Base-by-base conservation (phyloP, 1,140 invertebrate species). In the Ruditapes philippinarum region DNA sequence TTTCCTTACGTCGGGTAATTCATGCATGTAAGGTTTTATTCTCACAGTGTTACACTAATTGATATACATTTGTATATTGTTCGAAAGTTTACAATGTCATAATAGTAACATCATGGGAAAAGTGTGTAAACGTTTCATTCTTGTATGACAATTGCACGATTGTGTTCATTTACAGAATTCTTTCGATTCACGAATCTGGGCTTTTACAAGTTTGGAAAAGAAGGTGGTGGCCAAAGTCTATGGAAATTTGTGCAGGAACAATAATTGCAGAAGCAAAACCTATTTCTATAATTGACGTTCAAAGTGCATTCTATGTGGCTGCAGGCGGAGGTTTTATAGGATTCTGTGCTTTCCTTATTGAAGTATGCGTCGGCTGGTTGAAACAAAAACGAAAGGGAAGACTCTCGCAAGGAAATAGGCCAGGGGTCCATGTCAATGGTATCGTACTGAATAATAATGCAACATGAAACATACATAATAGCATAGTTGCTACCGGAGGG, bases 151-250 rank as follows among this genome's bases (percentile, higher is more conserved):
- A n/a, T n/a, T n/a, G n/a, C n/a, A 33, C 36, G 5, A 11, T 74
- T 25, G 38, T 74, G 33, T 42, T 74, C 22, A 17, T 74, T 60
- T 62, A 25, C 54, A 87, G 84, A 79, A 87, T 87, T 51, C 22
- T 87, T 0, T 62, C 73, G 4, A 87, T 87, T n/a, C 73, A 87
- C 36, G 84, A 87, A 51, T 87, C 84, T 14, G 84, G 84, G 28
- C 31, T n/a, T 0, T 31, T 87, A 19, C 84, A 78, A 45, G 84
- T 87, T 12, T 87, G 84, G 84, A 78, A 87, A 28, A 78, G 74
- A 68, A 33, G 45, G 14, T 87, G 84, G 84, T n/a, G 84, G 84
- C 70, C 84, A 9, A 87, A 87, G 28, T 36, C 84, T 9, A 87
- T 0, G 12, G 40, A 36, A 17, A 68, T 65, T 36, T 74, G 74